Evolutionary conservation across 2,113 vertebrate species (phyloP), one percentile per base, ranked within the genome.

Genomic region (Noctilio leporinus): DNA sequence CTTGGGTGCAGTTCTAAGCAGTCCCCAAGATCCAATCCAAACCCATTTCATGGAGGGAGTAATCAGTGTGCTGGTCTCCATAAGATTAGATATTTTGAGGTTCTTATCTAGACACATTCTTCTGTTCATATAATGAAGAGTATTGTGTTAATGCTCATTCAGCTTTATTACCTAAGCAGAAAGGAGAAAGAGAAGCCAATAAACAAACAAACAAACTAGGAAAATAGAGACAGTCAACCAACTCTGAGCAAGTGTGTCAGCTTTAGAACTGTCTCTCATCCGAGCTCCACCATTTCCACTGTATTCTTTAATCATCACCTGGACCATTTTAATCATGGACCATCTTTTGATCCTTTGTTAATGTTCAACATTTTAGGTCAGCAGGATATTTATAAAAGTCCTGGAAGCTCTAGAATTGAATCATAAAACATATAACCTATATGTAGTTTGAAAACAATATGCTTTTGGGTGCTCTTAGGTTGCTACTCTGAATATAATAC

Each of bases 151-250:
- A 2, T 26, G 17, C 8, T 86, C 38, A 9, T 15, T 84, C 11
- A 17, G 3, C 7, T 64, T 76, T 19, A 3, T 10, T n/a, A 38
- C 0, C 1, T 59, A 24, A 1, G 10, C 6, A 7, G n/a, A n/a
- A 86, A 65, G 7, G 14, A n/a, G 55, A 38, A 30, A 43, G 62
- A 88, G 33, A 78, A 62, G 20, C 43, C 43, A 65, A 2, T 24
- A 17, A 40, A 33, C 62, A 93, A 91, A 73, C 2, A 17, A 40
- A 33, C 62, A 93, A 91, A 73, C 2, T 4, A 85, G 33, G 30
- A 65, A 69, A 62, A 17, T 1, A 24, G 51, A 76, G 24, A 64
- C 9, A 51, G 35, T 38, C 53, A 14, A 10, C 19, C 19, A 26
- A 16, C 53, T 49, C 45, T 3, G 59, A 77, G 49, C 59, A 51